Evolutionary conservation across 2,888 invertebrate genomes (phyloP).

Genomic region (Pogonocherus hispidulus): DNA sequence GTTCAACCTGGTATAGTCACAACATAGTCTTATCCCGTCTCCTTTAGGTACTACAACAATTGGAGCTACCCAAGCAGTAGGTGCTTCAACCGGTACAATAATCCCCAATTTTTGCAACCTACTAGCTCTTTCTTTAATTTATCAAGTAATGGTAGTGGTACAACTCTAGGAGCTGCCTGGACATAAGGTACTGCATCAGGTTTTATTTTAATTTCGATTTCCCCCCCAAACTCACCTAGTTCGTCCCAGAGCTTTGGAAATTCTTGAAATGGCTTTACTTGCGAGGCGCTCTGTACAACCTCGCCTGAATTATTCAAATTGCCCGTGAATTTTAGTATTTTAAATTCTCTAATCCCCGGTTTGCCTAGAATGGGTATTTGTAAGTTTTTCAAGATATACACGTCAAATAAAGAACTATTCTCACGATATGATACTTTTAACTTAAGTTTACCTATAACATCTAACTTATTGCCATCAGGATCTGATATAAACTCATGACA

Average conservation of each 20-base stretch:
- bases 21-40: conserved; percentile 28
- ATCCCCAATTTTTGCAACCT: conserved; percentile 16
- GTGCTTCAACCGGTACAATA: conserved; percentile 27
- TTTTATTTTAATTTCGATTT: conserved; percentile 30
- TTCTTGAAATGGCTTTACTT: background rate
- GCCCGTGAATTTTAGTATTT: no score
- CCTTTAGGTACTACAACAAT: conserved; percentile 28
- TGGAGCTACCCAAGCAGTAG: conserved; percentile 30
- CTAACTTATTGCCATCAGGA: no score
- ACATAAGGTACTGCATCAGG: conserved; percentile 22
- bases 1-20: conserved; percentile 47
- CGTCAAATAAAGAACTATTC: no score
- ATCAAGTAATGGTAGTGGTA: conserved; percentile 22
- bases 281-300: no score
- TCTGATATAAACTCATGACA: no score
- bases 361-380: no score
- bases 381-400: no score
- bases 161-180: conserved; percentile 20
- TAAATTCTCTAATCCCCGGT: no score
- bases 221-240: conserved; percentile 29
- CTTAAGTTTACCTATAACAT: no score
- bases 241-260: conserved; percentile 24
- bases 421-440: no score
- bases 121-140: conserved; percentile 22
- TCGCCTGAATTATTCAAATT: no score